Evolutionary conservation across 2,888 invertebrate species (phyloP).

Genomic region (Chrysolina americana): DNA sequence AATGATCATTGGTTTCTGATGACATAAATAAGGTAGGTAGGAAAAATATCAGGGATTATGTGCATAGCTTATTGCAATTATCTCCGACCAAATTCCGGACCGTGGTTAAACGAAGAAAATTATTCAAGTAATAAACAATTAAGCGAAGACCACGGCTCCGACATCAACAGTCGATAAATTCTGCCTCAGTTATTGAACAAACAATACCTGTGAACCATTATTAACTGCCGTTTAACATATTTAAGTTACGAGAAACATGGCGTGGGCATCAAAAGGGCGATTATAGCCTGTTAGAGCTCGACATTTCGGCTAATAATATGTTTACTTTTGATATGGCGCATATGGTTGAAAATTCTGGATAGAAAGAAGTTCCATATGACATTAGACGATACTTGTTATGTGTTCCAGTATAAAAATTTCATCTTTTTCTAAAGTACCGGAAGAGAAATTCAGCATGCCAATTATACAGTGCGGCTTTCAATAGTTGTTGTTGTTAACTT

Average conservation of each 20-base stretch:
- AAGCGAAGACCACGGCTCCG: slow-evolving; percentile 29
- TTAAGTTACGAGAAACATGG: slow-evolving; percentile 37
- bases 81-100: slow-evolving; percentile 22
- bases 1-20: too few relatives aligned
- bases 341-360: not conserved
- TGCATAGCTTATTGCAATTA: slow-evolving; percentile 41
- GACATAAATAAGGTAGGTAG: not conserved
- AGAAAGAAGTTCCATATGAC: not conserved
- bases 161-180: slow-evolving; percentile 47
- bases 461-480: too few relatives aligned
- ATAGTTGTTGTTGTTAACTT: too few relatives aligned
- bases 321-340: slow-evolving; percentile 2
- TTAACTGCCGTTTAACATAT: slow-evolving; percentile 46
- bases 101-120: slow-evolving; percentile 30
- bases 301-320: slow-evolving; percentile 11
- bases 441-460: too few relatives aligned
- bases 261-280: slow-evolving; percentile 41
- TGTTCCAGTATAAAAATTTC: too few relatives aligned
- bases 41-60: not conserved
- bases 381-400: too few relatives aligned
- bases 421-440: too few relatives aligned
- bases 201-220: slow-evolving; percentile 45
- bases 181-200: slow-evolving; percentile 44
- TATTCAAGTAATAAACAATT: slow-evolving; percentile 38
- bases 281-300: slow-evolving; percentile 30